Evolutionary conservation across 1,140 invertebrate genomes (phyloP), one percentile per base, ranked within the genome.

Genomic region (Zaprionus taronus): DNA sequence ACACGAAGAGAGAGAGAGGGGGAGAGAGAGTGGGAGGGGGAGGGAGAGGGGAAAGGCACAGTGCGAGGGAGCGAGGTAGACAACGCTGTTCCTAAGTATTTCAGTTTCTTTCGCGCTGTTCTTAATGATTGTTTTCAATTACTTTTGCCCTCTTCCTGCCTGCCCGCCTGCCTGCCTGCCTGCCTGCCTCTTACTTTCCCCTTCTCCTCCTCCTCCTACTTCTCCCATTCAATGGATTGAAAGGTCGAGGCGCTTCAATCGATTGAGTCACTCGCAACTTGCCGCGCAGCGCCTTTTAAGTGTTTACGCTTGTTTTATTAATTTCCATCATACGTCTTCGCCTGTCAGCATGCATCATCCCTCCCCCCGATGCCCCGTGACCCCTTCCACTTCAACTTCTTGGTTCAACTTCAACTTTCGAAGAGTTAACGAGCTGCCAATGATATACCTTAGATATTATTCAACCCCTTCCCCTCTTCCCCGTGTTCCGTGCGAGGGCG

Each of bases 61-160:
- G 20, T 17, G 67, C 24, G 5, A 24, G n/a, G 9, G 20, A 15
- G 41, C 14, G 53, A 22, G 62, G 74, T 53, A 51, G 24, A 26
- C 22, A 15, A 4, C 20, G n/a, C 31, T 66, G 28, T 41, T 28
- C 36, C 24, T 68, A 41, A 63, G 44, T 62, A 55, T 71, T 38
- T 58, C 38, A 26, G 67, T 38, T 49, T 55, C 20, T 67, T 66
- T 64, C 64, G 57, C 49, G 34, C 79, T 74, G 73, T 73, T 81
- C 87, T 84, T 89, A 87, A 87, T 87, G 84, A 87, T 87, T 87
- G 78, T 81, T 87, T 87, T 87, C 84, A 87, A 89, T 87, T 87
- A 87, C 73, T 87, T 83, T 81, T 79, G n/a, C 56, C 5, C 49
- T 65, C 62, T 36, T 51, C 5, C 38, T 41, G 38, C 15, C 38